These are phyloP conservation scores for Tenebrio molitor DNA, from an alignment of 1,140 invertebrate species.

Conservation along the genomic window DNA sequence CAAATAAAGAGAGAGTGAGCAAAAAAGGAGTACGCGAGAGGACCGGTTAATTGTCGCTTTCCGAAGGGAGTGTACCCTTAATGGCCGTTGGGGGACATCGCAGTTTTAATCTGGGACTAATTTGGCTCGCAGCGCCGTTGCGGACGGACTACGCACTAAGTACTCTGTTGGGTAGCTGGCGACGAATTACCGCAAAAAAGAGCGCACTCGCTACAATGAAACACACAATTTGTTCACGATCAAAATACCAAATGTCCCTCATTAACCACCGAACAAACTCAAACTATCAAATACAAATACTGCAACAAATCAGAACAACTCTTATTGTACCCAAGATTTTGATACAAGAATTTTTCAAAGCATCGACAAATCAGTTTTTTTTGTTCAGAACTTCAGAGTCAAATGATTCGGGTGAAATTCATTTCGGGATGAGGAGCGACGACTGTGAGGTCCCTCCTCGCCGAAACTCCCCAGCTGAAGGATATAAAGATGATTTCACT, in stretches of 20 bases:
- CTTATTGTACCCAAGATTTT: too few species aligned
- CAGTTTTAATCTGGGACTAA: constrained; percentile 63
- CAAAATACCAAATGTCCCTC: too few species aligned
- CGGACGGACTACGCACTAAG: constrained; percentile 57
- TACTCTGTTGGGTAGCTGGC: constrained; percentile 53
- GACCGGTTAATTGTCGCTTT: constrained; percentile 57
- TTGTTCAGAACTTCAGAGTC: too few species aligned
- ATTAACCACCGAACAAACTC: too few species aligned
- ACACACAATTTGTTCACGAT: too few species aligned
- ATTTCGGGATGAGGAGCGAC: too few species aligned
- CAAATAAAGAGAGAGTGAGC: not conserved
- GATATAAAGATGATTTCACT: constrained; percentile 61
- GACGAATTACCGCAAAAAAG: constrained; percentile 3
- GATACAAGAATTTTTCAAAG: too few species aligned
- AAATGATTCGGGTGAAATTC: too few species aligned
- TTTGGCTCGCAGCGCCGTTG: constrained; percentile 59
- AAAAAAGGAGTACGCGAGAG: constrained; percentile 41
- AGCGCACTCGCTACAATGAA: not conserved
- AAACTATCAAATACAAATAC: too few species aligned
- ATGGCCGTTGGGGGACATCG: constrained; percentile 61
- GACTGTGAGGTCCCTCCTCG: not conserved
- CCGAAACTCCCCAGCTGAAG: constrained; percentile 34
- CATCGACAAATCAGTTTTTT: not conserved
- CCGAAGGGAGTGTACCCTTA: constrained; percentile 56
- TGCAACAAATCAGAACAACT: too few species aligned